Conservation (phyloP, 2,888 invertebrate genomes). For the Eupithecia subfuscata region DNA sequence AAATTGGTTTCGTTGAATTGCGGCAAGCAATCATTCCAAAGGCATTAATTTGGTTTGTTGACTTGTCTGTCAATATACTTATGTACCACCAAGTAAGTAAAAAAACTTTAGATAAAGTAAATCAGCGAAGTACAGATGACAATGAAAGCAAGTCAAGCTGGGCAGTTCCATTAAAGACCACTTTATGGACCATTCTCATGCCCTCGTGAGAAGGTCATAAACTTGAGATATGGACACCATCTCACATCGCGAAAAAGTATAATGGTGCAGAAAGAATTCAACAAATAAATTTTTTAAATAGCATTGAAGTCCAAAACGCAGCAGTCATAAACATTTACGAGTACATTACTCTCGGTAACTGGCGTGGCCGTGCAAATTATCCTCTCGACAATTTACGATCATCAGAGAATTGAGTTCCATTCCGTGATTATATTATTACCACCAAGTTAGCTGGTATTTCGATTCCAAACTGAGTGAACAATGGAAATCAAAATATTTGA, state of each 20-base stretch:
- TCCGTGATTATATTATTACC: constrained; percentile 46
- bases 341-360: constrained; percentile 78
- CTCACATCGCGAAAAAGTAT: constrained; percentile 63
- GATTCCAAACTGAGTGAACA: constrained; percentile 39
- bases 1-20: constrained; percentile 76
- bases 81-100: constrained; percentile 11
- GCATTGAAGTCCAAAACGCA: constrained; percentile 69
- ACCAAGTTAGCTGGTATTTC: constrained; percentile 25
- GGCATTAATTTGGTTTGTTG: constrained; percentile 65
- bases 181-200: constrained; percentile 48
- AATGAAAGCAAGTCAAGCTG: constrained; percentile 19
- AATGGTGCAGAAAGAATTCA: constrained; percentile 55
- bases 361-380: constrained; percentile 70
- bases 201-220: constrained; percentile 62
- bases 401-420: constrained; percentile 48
- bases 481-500: constrained; percentile 56
- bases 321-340: constrained; percentile 81
- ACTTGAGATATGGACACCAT: constrained; percentile 65
- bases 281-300: constrained; percentile 72
- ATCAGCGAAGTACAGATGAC: constrained; percentile 14
- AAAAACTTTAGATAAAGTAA: constrained; percentile 13
- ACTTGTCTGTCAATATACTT: constrained; percentile 35
- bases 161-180: constrained; percentile 41
- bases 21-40: constrained; percentile 65
- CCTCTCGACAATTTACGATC: constrained; percentile 57